Base-by-base conservation (phyloP, 1,140 invertebrate genomes). In the Copidosoma floridanum region DNA sequence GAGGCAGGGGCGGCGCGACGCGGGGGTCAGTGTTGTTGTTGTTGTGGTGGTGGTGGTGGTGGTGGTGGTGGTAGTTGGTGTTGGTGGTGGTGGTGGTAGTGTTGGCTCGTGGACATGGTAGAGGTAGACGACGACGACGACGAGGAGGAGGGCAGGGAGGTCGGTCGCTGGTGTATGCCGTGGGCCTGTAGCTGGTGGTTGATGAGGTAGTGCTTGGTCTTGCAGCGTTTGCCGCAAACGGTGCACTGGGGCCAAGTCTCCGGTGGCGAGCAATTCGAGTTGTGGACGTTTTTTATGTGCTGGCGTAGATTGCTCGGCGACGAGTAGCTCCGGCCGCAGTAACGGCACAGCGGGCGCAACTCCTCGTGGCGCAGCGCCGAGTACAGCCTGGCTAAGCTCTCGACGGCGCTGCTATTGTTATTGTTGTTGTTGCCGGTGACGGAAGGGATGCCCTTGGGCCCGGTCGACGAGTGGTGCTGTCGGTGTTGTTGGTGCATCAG, bases 121-220 rank as follows among this genome's bases (percentile, higher is more conserved):
- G 29, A 10, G 47, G 29, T 27, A 5, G 12, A 4, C n/a, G n/a
- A n/a, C n/a, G n/a, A n/a, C n/a, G n/a, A n/a, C n/a, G n/a, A n/a
- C n/a, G n/a, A n/a, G n/a, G n/a, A n/a, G n/a, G n/a, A n/a, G 8
- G 24, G 7, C 2, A 35, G 14, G 40, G 47, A 21, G 51, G 64
- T 74, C 11, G 75, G 80, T 57, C 82, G 72, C 71, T 88, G 86
- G 62, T 87, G 84, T 56, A 88, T 86, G 26, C 87, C 86, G 76
- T 89, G 88, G 26, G 86, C 86, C 78, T 88, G 86, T 35, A 88
- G 84, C 74, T 88, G 86, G 75, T 89, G 88, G 78, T 88, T 89
- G 79, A 88, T 88, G 71, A 88, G 82, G 72, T 89, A 89, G 74
- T 89, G 87, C 76, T 88, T 88, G 66, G 87, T 89, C 80, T 89